phyloP scores from a whole-genome alignment of 1,140 invertebrate species.

The Drosophila neocordata region DNA sequence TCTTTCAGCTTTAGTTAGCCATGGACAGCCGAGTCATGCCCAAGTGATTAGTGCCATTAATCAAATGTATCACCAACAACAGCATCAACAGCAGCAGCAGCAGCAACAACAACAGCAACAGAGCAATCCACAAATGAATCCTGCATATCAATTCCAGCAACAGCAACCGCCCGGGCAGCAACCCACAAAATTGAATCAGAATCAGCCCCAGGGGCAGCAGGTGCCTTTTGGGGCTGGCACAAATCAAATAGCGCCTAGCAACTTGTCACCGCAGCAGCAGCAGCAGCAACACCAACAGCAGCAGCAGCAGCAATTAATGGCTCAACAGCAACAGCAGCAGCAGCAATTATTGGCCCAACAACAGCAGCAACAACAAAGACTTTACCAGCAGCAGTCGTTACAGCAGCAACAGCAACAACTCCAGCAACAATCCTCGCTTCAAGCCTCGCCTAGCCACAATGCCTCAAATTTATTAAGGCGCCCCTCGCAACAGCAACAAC shows the following conservation, averaged over 20 bases:
- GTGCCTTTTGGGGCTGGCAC: constrained; percentile 50
- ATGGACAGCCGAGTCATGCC: constrained; percentile 66
- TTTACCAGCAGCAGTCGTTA: constrained; percentile 39
- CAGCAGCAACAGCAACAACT: constrained; percentile 38
- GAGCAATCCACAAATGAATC: constrained; percentile 73
- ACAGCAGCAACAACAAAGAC: constrained; percentile 44
- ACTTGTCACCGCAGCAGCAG: constrained; percentile 29
- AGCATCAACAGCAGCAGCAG: constrained; percentile 68
- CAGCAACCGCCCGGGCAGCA: constrained; percentile 68
- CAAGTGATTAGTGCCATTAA: constrained; percentile 71
- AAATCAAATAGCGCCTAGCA: constrained; percentile 28
- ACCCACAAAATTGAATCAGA: constrained; percentile 43
- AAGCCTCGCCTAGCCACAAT: constrained; percentile 66
- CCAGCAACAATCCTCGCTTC: constrained; percentile 63
- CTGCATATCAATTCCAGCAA: constrained; percentile 75
- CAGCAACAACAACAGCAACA: constrained; percentile 52
- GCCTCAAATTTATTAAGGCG: constrained; percentile 62
- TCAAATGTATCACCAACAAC: constrained; percentile 74
- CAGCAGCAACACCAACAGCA: constrained; percentile 40
- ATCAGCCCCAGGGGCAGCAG: constrained; percentile 34
- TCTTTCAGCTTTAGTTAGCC: constrained; percentile 67
- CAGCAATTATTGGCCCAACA: constrained; percentile 41
- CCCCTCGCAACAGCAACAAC: constrained; percentile 64
- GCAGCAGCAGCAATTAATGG: constrained; percentile 42
- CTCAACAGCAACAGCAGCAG: constrained; percentile 45